Conservation (phyloP, 1,140 invertebrate genomes). For the Battus philenor region DNA sequence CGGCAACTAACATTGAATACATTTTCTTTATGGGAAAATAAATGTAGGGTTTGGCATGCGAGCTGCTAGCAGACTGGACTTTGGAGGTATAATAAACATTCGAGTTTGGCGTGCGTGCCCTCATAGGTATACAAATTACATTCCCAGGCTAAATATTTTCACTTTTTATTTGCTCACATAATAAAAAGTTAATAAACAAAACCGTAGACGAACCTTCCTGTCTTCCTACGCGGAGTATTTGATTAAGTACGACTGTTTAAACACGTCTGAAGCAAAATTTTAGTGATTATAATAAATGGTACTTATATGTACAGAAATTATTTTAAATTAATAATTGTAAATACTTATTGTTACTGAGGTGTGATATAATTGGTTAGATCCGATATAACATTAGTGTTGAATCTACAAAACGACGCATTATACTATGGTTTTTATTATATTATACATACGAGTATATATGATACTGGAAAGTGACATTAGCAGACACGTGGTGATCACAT, state of each 20-base stretch:
- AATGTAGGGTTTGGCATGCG: slow-evolving; percentile 13
- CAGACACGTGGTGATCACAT: too few relatives aligned
- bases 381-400: too few relatives aligned
- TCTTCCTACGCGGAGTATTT: slow-evolving; percentile 4
- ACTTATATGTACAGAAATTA: too few relatives aligned
- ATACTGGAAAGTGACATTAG: too few relatives aligned
- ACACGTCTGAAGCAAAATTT: slow-evolving; percentile 3
- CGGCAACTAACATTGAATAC: slow-evolving; percentile 10
- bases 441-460: too few relatives aligned
- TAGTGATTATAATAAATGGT: too few relatives aligned
- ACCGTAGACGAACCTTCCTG: neutral
- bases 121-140: slow-evolving; percentile 15
- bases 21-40: slow-evolving; percentile 17
- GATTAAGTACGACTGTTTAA: too few relatives aligned
- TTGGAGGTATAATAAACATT: slow-evolving; percentile 15
- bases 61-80: slow-evolving; percentile 6
- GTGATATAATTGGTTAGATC: too few relatives aligned
- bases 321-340: too few relatives aligned
- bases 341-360: too few relatives aligned
- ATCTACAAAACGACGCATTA: too few relatives aligned
- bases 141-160: slow-evolving; percentile 14
- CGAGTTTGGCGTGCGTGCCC: slow-evolving; percentile 12
- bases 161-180: slow-evolving; percentile 17
- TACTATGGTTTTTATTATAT: too few relatives aligned
- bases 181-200: slow-evolving; percentile 15